These are phyloP conservation scores for Epinotia ramella DNA, from an alignment of 2,888 invertebrate genomes.

Conservation along the genomic window DNA sequence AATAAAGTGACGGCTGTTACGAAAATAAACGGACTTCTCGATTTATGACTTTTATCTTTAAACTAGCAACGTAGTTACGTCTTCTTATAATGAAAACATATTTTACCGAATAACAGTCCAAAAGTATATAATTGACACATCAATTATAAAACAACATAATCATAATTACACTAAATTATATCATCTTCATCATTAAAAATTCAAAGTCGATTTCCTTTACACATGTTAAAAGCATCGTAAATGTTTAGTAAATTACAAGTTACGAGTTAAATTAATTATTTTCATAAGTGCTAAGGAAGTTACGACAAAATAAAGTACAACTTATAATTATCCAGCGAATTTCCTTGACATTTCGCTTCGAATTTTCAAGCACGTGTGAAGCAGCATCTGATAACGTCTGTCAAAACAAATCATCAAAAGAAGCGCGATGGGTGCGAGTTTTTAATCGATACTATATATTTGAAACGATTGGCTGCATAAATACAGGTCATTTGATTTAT, in stretches of 20 bases:
- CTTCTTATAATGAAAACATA: constrained; percentile 8
- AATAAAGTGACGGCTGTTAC: neutral
- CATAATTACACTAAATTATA: constrained; percentile 36
- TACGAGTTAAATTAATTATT: constrained; percentile 42
- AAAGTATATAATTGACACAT: constrained; percentile 39
- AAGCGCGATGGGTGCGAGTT: constrained; percentile 59
- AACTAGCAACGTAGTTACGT: neutral
- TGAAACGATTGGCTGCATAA: constrained; percentile 71
- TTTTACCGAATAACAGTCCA: constrained; percentile 24
- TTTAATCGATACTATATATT: constrained; percentile 71
- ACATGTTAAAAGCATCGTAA: constrained; percentile 43
- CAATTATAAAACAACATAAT: constrained; percentile 42
- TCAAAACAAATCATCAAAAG: constrained; percentile 64
- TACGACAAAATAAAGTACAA: constrained; percentile 30
- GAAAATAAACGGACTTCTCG: neutral
- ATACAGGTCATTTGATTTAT: constrained; percentile 82
- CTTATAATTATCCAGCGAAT: constrained; percentile 44
- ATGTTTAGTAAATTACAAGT: constrained; percentile 42
- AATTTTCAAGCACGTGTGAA: constrained; percentile 41
- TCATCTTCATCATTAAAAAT: constrained; percentile 27
- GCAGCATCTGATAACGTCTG: constrained; percentile 52
- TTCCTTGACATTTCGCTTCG: constrained; percentile 66
- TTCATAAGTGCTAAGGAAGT: constrained; percentile 39
- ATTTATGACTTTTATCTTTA: neutral
- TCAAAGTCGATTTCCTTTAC: constrained; percentile 38